Evolutionary conservation across 2,888 invertebrate genomes (phyloP).

Genomic region (Lycaena phlaeas): DNA sequence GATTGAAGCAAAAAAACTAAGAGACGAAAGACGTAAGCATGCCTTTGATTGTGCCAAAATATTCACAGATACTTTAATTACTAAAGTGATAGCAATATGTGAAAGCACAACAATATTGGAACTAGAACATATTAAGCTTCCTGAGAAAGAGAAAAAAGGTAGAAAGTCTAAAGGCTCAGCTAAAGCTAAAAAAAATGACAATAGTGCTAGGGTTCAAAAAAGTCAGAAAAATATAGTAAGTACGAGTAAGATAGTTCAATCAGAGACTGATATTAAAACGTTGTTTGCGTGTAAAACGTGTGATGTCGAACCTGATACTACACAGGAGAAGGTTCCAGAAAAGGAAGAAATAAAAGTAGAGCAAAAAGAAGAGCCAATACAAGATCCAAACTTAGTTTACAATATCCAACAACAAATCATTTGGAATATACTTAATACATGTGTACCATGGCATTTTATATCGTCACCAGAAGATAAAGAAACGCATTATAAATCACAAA

Average conservation of each 20-base stretch:
- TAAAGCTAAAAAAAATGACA: conserved; percentile 33
- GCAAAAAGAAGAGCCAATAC: conserved; percentile 29
- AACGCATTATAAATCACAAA: conserved; percentile 36
- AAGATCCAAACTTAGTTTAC: conserved; percentile 42
- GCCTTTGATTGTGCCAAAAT: conserved; percentile 41
- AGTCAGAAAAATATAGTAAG: conserved; percentile 26
- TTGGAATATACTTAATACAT: conserved; percentile 51
- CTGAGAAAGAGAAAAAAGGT: conserved; percentile 33
- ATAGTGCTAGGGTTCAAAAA: conserved; percentile 38
- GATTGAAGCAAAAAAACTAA: conserved; percentile 46
- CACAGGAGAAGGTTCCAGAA: conserved; percentile 30
- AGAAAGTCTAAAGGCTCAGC: conserved; percentile 33
- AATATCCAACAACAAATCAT: conserved; percentile 46
- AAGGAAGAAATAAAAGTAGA: conserved; percentile 40
- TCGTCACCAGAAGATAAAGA: conserved; percentile 37
- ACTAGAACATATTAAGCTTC: conserved; percentile 35
- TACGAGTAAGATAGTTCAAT: conserved; percentile 32
- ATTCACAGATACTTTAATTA: conserved; percentile 41
- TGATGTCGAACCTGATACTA: conserved; percentile 29
- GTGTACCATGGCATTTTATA: conserved; percentile 55
- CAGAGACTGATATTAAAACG: conserved; percentile 37
- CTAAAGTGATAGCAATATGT: conserved; percentile 41
- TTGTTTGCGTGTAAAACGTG: conserved; percentile 53
- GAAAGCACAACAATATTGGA: conserved; percentile 49
- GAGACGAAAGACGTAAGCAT: conserved; percentile 46